Percentiles rank a stretch among this genome's conserved stretches.
phyloP scores from a whole-genome alignment of 2,888 invertebrate species.

The Callinectes sapidus region DNA sequence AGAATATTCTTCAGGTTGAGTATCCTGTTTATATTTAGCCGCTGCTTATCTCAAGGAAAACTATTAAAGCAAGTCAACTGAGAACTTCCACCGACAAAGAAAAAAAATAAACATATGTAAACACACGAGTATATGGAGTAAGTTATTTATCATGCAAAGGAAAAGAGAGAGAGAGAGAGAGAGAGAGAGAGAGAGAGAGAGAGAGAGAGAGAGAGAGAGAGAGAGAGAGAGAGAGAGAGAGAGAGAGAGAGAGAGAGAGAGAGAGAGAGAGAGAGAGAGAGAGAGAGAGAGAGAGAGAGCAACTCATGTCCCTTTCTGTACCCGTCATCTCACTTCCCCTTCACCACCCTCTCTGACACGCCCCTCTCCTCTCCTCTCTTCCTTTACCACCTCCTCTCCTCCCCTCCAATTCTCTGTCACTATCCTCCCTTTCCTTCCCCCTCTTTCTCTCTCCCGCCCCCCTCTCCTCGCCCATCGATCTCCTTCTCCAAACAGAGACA shows the following conservation, averaged over 20 bases:
- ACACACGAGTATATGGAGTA: not conserved
- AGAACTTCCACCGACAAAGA: not conserved
- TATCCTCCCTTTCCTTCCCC: not conserved
- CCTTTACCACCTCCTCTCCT: not conserved
- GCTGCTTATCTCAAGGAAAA: not conserved
- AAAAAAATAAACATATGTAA: not conserved
- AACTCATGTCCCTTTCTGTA: not conserved
- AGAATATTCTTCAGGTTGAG: not conserved
- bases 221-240: not conserved
- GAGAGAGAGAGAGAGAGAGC: not conserved
- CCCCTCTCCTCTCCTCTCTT: not conserved
- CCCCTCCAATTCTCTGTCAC: too few relatives aligned
- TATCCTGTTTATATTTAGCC: not conserved
- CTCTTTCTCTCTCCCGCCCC: not conserved
- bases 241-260: not conserved
- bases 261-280: not conserved
- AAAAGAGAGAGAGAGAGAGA: not conserved
- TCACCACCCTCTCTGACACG: not conserved
- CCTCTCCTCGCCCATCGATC: not conserved
- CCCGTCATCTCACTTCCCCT: not conserved
- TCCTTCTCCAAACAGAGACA: not conserved
- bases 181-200: not conserved
- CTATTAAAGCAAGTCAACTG: not conserved
- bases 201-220: not conserved
- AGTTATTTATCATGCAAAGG: not conserved